A percentile compares a stretch with the other conserved stretches of the same genome.
These are phyloP conservation scores for Brachionichthys hirsutus DNA, from an alignment of 2,113 vertebrate species.

Conservation along the genomic window DNA sequence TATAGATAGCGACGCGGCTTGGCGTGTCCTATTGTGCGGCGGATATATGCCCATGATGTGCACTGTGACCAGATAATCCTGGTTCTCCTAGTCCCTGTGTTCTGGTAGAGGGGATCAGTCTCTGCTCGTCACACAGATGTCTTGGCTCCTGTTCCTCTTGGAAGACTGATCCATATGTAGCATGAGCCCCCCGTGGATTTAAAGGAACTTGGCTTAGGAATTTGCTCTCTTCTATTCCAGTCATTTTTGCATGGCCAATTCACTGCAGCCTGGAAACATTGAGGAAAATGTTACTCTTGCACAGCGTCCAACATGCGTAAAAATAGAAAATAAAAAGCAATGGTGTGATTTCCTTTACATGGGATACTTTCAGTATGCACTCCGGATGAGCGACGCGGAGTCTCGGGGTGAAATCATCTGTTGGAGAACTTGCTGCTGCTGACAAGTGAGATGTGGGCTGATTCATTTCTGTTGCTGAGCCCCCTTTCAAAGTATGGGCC, in stretches of 20 bases:
- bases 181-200: slow-evolving; percentile 67
- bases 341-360: slow-evolving; percentile 44
- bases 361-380: slow-evolving; percentile 27
- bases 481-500: slow-evolving; percentile 5
- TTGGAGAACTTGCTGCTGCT: slow-evolving; percentile 30
- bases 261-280: slow-evolving; percentile 62
- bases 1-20: slow-evolving; percentile 15
- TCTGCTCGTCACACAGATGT: slow-evolving; percentile 75
- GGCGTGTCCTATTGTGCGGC: slow-evolving; percentile 16
- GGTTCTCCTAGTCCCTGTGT: slow-evolving; percentile 55
- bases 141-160: slow-evolving; percentile 71
- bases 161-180: slow-evolving; percentile 70
- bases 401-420: slow-evolving; percentile 48
- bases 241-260: slow-evolving; percentile 62
- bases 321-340: slow-evolving; percentile 66
- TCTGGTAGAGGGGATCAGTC: slow-evolving; percentile 58
- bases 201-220: slow-evolving; percentile 70
- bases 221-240: slow-evolving; percentile 66
- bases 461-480: slow-evolving; percentile 42
- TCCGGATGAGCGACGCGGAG: slow-evolving; percentile 21
- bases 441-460: slow-evolving; percentile 45
- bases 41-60: slow-evolving; percentile 42
- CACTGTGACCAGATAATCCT: slow-evolving; percentile 60
- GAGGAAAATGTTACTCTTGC: slow-evolving; percentile 62
- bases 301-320: slow-evolving; percentile 49